Evolutionary conservation across 1,140 invertebrate species (phyloP).

Genomic region (Zelostemma sp.): DNA sequence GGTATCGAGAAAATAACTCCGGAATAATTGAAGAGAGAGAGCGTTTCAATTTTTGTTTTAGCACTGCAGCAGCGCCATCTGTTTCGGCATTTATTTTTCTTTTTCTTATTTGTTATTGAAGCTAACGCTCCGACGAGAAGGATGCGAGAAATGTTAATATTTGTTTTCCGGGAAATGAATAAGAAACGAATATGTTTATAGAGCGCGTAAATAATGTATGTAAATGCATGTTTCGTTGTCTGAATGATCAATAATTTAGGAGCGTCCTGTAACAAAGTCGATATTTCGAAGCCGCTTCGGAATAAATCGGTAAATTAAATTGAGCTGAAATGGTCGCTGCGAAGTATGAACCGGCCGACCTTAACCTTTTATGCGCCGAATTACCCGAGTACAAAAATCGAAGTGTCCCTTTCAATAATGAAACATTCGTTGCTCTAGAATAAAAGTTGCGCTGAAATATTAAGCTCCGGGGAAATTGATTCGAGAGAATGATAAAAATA

Average conservation of each 20-base stretch:
- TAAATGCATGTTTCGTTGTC: background rate
- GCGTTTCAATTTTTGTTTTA: too few species aligned
- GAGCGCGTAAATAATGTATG: background rate
- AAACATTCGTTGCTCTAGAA: too few species aligned
- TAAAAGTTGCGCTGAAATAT: too few species aligned
- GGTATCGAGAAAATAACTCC: too few species aligned
- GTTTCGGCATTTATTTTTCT: background rate
- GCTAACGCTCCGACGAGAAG: background rate
- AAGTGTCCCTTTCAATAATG: too few species aligned
- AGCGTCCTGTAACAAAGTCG: background rate
- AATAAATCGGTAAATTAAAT: background rate
- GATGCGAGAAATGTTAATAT: background rate
- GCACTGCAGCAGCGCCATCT: background rate
- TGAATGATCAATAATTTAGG: background rate
- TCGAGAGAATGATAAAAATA: too few species aligned
- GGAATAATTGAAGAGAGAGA: too few species aligned
- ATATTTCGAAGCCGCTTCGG: background rate
- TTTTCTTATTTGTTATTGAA: background rate
- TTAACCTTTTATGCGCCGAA: too few species aligned
- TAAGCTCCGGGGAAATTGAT: too few species aligned
- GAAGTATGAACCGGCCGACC: too few species aligned
- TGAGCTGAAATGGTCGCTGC: background rate
- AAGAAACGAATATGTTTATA: background rate
- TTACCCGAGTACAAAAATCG: too few species aligned
- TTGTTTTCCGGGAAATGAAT: background rate